phyloP scores from a whole-genome alignment of 1,140 invertebrate species.

The Sinella curviseta region DNA sequence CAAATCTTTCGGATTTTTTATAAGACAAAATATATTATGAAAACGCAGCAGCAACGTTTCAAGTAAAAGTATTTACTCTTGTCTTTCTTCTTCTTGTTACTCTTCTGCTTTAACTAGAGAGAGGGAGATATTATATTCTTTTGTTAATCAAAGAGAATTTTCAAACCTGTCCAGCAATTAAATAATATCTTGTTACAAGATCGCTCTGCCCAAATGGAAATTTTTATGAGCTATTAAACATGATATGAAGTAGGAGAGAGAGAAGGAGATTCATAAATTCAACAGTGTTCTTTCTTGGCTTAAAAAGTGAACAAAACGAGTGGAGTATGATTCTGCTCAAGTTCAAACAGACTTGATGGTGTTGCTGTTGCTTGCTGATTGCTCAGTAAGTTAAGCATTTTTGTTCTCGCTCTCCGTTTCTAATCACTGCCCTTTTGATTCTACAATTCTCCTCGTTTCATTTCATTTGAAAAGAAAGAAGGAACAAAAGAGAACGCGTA shows the following conservation, averaged over 20 bases:
- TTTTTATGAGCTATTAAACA: conserved; percentile 28
- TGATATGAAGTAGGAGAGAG: conserved; percentile 9
- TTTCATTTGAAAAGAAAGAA: not conserved
- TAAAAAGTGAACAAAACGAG: not conserved
- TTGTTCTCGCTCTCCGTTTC: conserved; percentile 3
- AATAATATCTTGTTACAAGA: conserved; percentile 24
- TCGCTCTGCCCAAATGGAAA: conserved; percentile 20
- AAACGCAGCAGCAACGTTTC: too few species aligned
- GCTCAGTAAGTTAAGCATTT: not conserved
- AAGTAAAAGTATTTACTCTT: too few species aligned
- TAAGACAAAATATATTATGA: not conserved
- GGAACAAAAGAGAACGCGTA: not conserved
- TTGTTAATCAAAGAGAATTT: conserved; percentile 3
- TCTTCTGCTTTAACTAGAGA: not conserved
- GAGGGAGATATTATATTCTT: not conserved
- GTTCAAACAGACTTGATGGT: not conserved
- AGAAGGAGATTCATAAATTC: conserved; percentile 13
- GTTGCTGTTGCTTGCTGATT: not conserved
- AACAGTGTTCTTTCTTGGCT: conserved; percentile 12
- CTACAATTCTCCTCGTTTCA: too few species aligned
- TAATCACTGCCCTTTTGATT: conserved; percentile 1
- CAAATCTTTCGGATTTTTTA: conserved; percentile 7
- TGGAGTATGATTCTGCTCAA: not conserved
- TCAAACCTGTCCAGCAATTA: conserved; percentile 25
- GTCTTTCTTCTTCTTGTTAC: not conserved